Evolutionary conservation across 1,140 invertebrate species (phyloP).

Genomic region (Pogonus chalceus): DNA sequence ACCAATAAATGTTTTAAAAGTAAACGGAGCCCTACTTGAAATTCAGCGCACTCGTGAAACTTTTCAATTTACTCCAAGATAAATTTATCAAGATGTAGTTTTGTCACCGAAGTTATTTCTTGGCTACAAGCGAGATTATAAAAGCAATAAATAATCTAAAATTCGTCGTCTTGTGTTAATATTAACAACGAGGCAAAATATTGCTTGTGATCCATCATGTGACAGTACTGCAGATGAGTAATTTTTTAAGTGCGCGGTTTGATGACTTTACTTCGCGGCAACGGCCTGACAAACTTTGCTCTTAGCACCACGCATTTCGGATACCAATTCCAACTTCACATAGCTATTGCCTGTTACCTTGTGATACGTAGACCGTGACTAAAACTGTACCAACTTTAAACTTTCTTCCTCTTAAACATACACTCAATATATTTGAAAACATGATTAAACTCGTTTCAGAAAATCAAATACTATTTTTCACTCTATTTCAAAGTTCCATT

Average conservation of each 20-base stretch:
- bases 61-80: conserved; percentile 4
- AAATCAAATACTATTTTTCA: too few species aligned
- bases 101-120: conserved; percentile 3
- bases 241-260: not conserved
- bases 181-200: not conserved
- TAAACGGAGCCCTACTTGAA: not conserved
- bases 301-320: not conserved
- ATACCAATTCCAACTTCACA: not conserved
- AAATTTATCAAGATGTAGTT: conserved; percentile 6
- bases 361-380: not conserved
- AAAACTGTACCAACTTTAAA: not conserved
- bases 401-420: too few species aligned
- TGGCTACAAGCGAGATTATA: not conserved
- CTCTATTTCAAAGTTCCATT: too few species aligned
- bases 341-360: not conserved
- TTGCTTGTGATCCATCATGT: not conserved
- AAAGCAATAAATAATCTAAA: conserved; percentile 5
- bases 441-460: too few species aligned
- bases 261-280: too few species aligned
- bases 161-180: not conserved
- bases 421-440: too few species aligned
- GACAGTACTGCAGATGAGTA: not conserved
- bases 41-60: conserved; percentile 1
- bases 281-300: not conserved
- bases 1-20: conserved; percentile 7